Conservation (phyloP, 2,113 vertebrate species). For the Paramormyrops kingsleyae region DNA sequence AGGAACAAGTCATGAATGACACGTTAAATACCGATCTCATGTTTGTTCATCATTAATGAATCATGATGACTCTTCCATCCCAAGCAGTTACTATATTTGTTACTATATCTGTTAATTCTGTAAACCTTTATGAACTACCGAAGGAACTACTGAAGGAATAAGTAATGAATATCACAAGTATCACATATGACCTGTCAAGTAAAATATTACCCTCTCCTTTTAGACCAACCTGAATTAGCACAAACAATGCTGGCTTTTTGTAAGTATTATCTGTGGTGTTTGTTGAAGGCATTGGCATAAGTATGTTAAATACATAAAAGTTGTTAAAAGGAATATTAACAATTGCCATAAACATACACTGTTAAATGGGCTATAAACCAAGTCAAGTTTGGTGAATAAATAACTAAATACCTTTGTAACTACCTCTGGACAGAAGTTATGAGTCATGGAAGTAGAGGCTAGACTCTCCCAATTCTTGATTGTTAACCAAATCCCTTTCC, state of each 20-base stretch:
- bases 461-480: not conserved
- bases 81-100: no score
- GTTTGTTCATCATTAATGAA: not conserved
- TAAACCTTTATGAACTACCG: not conserved
- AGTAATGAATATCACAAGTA: not conserved
- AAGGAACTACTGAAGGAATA: not conserved
- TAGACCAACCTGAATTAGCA: not conserved
- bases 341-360: not conserved
- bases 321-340: not conserved
- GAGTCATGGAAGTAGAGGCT: not conserved
- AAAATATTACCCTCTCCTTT: not conserved
- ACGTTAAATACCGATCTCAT: not conserved
- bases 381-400: not conserved
- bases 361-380: not conserved
- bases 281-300: not conserved
- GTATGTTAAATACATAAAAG: not conserved
- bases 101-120: not conserved
- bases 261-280: not conserved
- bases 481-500: not conserved
- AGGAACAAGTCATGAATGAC: not conserved
- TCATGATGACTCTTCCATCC: not conserved
- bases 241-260: not conserved
- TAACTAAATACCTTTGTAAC: not conserved
- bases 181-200: not conserved
- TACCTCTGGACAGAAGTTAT: not conserved